Evolutionary conservation across 2,797 vertebrate genomes (phyloP), one percentile per base, ranked within the genome.

Genomic region (Chaetophractus vellerosus): DNA sequence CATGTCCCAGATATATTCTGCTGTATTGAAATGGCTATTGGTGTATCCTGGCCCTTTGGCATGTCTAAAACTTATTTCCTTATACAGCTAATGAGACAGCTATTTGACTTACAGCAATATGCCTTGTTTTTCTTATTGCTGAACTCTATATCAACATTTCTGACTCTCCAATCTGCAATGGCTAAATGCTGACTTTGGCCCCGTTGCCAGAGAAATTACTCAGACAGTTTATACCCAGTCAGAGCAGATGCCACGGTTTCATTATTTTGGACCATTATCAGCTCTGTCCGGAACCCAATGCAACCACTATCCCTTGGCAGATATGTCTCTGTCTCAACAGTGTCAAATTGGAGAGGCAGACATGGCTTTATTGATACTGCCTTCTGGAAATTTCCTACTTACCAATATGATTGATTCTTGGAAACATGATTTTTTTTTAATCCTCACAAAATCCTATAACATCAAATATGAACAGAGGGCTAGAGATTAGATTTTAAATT

Each of bases 211-310:
- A 97, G 93, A 97, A 98, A 98, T 96, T 97, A 93, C 93, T 97
- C 84, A 95, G 98, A 95, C 69, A 93, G 74, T 98, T 98, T 98
- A 98, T 95, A 97, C 64, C 89, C 89, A 95, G 80, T 96, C 91
- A 96, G 95, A 98, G 83, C 96, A 98, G 96, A 98, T 96, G 96
- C 97, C 97, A 95, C 0, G 48, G 97, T 98, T 98, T 98, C 97
- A 97, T 97, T 96, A 93, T 95, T 98, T 98, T 97, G 98, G 98
- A 97, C 94, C 64, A 93, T 36, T 97, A 92, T 78, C 97, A 98
- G 71, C 93, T 97, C 88, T 97, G 57, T 90, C 96, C 96, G 97
- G 96, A 96, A 93, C 71, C 79, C 24, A 36, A 18, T 96, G 85
- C 90, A 97, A 90, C 80, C 94, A 82, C 86, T 91, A 90, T 86